Conservation (phyloP, 2,797 vertebrate genomes). For the Gymnoscopelus microlampas region DNA sequence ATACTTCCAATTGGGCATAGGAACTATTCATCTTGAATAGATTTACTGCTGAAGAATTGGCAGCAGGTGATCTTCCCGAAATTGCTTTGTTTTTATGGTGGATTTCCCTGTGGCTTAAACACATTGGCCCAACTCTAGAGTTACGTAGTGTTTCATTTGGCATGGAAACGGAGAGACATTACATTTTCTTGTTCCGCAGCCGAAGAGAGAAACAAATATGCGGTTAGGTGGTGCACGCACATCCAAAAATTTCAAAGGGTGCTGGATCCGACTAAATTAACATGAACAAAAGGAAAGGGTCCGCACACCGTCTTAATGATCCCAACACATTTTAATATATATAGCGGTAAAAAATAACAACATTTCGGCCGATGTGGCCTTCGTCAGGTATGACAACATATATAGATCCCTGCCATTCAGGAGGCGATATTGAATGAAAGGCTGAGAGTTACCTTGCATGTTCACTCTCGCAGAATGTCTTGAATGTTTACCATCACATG, state of each 20-base stretch:
- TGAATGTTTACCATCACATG: not conserved
- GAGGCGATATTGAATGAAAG: not conserved
- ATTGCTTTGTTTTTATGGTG: slow-evolving; percentile 63
- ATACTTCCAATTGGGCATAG: slow-evolving; percentile 50
- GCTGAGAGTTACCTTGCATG: not conserved
- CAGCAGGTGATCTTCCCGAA: slow-evolving; percentile 65
- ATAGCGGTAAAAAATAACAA: too few species aligned
- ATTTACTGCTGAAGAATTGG: slow-evolving; percentile 50
- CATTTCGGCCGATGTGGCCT: too few species aligned
- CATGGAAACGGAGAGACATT: slow-evolving; percentile 23
- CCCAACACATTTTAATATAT: too few species aligned
- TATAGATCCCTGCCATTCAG: slow-evolving; percentile 1
- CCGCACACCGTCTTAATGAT: too few species aligned
- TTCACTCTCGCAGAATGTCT: not conserved
- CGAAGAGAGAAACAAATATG: not conserved
- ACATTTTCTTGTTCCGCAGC: slow-evolving; percentile 14
- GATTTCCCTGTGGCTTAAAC: slow-evolving; percentile 55
- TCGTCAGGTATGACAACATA: too few species aligned
- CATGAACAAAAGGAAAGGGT: too few species aligned
- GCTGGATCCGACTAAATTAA: too few species aligned
- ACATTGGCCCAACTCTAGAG: slow-evolving; percentile 35
- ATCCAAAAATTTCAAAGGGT: too few species aligned
- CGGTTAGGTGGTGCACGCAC: too few species aligned
- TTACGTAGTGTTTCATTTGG: slow-evolving; percentile 50
- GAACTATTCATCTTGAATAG: slow-evolving; percentile 64